Conservation (phyloP, 2,888 invertebrate genomes). For the Microctonus hyperodae region DNA sequence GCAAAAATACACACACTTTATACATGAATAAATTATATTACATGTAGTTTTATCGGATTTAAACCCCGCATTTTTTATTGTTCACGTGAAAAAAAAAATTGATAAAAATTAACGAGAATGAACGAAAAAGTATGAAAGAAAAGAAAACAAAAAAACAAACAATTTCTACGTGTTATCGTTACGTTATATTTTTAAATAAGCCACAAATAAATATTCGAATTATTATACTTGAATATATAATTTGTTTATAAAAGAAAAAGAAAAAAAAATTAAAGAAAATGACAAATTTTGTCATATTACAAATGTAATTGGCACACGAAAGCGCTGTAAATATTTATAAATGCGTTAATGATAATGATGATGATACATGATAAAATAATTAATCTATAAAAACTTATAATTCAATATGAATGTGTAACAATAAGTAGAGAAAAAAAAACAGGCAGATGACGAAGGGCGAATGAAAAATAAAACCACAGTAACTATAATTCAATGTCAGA, state of each 20-base stretch:
- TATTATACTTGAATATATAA: constrained; percentile 29
- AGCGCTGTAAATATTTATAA: constrained; percentile 1
- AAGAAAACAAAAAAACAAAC: constrained; percentile 32
- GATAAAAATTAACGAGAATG: constrained; percentile 13
- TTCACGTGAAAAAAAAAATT: constrained; percentile 37
- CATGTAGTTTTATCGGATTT: constrained; percentile 16
- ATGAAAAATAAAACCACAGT: background rate
- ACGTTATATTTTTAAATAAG: constrained; percentile 33
- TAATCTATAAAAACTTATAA: background rate
- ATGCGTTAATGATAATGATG: background rate
- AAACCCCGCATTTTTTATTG: constrained; percentile 49
- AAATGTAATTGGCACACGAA: background rate
- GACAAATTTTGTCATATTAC: background rate
- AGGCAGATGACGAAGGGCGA: background rate
- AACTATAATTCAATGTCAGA: background rate
- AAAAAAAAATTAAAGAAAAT: constrained; percentile 11
- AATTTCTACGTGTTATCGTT: constrained; percentile 59
- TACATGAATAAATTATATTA: background rate
- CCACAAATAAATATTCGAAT: constrained; percentile 28
- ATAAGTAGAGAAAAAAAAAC: background rate
- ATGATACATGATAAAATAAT: background rate
- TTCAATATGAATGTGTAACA: background rate
- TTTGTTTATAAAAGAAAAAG: constrained; percentile 26
- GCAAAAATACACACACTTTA: constrained; percentile 8
- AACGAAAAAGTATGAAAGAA: constrained; percentile 17